Evolutionary conservation across 64 coral and sea anemone genomes (phyloP).

Genomic region (Porites australiensis): DNA sequence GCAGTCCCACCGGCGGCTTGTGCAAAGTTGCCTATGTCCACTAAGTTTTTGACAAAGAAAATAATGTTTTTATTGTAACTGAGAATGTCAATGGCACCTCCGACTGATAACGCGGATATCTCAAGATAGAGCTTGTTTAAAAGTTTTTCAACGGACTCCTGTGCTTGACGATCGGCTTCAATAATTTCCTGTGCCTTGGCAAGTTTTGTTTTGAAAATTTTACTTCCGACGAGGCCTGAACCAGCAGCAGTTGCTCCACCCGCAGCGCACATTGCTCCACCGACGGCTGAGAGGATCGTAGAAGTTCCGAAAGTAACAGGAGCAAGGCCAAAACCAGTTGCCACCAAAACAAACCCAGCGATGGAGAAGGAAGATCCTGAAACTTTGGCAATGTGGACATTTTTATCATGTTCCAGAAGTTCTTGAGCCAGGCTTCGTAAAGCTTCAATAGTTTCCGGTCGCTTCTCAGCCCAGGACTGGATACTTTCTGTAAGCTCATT

Average conservation of each 20-base stretch:
- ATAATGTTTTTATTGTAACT: not conserved
- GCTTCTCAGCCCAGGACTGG: not conserved
- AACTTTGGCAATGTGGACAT: constrained; percentile 25
- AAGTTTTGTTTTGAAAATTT: constrained; percentile 34
- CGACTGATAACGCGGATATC: not conserved
- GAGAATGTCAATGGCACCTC: not conserved
- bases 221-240: not conserved
- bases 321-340: constrained; percentile 22
- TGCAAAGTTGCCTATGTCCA: not conserved
- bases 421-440: constrained; percentile 10
- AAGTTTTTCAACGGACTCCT: constrained; percentile 9
- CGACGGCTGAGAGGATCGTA: not conserved
- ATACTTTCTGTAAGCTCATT: not conserved
- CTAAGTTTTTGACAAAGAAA: not conserved
- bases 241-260: constrained; percentile 4
- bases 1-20: not conserved
- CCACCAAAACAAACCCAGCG: not conserved
- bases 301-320: constrained; percentile 19
- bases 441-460: not conserved
- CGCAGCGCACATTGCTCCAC: constrained; percentile 13
- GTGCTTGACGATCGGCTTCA: not conserved
- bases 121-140: not conserved
- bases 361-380: constrained; percentile 1
- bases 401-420: constrained; percentile 11
- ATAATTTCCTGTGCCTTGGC: constrained; percentile 3